These are phyloP conservation scores for Agrotis ipsilon DNA, from an alignment of 2,888 invertebrate species.

Conservation along the genomic window DNA sequence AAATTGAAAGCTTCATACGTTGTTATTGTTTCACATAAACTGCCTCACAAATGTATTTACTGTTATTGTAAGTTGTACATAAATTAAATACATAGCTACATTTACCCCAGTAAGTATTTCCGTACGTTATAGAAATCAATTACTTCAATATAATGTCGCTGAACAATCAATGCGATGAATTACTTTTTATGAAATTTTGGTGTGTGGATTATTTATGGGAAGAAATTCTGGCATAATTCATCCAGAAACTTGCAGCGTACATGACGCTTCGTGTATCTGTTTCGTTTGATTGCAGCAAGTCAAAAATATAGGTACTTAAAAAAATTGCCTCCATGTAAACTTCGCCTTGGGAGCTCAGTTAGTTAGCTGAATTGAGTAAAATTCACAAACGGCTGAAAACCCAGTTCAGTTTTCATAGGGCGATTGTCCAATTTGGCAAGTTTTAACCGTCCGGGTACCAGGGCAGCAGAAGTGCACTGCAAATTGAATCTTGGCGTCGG, in stretches of 20 bases:
- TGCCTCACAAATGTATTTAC: neutral
- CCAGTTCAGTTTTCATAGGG: constrained; percentile 67
- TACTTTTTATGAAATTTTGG: neutral
- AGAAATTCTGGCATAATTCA: no score
- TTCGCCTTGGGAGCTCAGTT: constrained; percentile 18
- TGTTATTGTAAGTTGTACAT: neutral
- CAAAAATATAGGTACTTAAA: neutral
- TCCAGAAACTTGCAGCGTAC: neutral
- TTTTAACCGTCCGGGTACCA: constrained; percentile 73
- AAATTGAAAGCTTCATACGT: constrained; percentile 32
- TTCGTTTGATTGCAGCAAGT: neutral
- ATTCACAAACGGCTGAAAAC: constrained; percentile 49
- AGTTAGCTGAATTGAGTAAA: constrained; percentile 53
- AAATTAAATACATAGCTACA: neutral
- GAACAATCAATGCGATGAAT: neutral
- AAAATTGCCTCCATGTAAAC: neutral
- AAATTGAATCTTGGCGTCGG: constrained; percentile 82
- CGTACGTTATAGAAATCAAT: neutral
- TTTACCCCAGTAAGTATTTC: neutral
- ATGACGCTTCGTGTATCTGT: neutral
- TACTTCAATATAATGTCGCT: no score
- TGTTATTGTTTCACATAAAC: constrained; percentile 23
- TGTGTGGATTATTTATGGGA: no score
- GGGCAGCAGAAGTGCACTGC: constrained; percentile 75
- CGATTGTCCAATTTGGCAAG: constrained; percentile 80